Percentiles rank a stretch among this genome's conserved stretches.
Conservation (phyloP, 2,113 vertebrate species). For the Phalacrocorax pelagicus region DNA sequence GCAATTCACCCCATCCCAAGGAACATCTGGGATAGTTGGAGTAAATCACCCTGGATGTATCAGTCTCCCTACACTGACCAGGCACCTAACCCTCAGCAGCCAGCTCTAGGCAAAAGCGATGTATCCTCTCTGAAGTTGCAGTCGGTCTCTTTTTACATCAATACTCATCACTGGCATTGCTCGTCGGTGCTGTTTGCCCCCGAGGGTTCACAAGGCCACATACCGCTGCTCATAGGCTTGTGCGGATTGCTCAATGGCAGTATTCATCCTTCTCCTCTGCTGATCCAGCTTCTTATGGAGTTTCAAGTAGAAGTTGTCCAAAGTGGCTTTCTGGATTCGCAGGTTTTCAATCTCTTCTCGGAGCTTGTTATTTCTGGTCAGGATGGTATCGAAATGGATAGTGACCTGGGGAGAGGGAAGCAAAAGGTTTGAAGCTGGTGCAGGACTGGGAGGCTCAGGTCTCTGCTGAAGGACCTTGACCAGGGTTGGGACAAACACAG, state of each 20-base stretch:
- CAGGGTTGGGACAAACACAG: background rate
- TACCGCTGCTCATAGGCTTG: conserved; percentile 65
- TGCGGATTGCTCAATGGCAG: background rate
- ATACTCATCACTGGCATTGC: background rate
- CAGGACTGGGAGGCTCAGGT: background rate
- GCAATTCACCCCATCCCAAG: background rate
- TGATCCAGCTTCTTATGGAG: background rate
- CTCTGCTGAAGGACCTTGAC: background rate
- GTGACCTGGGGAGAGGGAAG: conserved; percentile 43
- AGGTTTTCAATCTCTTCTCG: conserved; percentile 53
- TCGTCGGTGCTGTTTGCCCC: background rate
- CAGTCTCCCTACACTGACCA: background rate
- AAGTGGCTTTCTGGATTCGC: conserved; percentile 39
- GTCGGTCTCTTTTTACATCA: rapidly evolving
- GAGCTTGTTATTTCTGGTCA: conserved; percentile 47
- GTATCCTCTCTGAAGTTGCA: background rate
- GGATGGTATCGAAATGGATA: conserved; percentile 27
- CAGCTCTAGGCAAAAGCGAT: background rate
- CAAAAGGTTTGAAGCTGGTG: background rate
- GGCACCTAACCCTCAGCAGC: background rate
- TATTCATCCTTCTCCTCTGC: conserved; percentile 50
- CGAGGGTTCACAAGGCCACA: rapidly evolving
- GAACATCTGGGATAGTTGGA: background rate
- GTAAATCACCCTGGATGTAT: background rate
- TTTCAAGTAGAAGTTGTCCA: conserved; percentile 40